Conservation (phyloP, 2,888 invertebrate genomes). For the Limnephilus auricula region DNA sequence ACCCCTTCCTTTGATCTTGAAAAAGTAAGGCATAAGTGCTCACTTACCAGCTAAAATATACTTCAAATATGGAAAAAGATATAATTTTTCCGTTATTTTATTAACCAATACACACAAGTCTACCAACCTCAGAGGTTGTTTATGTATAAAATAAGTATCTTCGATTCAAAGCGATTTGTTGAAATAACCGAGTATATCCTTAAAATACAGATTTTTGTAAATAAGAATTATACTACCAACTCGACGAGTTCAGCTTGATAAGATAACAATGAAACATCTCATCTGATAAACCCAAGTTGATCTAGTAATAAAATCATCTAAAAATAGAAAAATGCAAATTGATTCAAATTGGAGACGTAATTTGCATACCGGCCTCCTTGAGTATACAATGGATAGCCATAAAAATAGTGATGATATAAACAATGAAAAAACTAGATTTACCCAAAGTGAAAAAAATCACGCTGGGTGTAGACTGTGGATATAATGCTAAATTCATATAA, state of each 20-base stretch:
- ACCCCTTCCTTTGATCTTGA: no score
- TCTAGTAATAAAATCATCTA: not conserved
- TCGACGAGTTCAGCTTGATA: not conserved
- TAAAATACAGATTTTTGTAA: no score
- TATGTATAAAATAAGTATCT: no score
- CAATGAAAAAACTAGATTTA: not conserved
- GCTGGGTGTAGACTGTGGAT: not conserved
- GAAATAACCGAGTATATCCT: no score
- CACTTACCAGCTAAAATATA: no score
- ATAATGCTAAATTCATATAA: not conserved
- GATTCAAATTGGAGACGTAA: not conserved
- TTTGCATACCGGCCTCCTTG: not conserved
- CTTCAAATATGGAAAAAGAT: no score
- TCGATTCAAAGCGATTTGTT: no score
- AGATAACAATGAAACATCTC: not conserved
- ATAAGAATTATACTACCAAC: not conserved
- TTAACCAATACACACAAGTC: no score
- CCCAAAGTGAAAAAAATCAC: not conserved
- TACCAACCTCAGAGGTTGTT: no score
- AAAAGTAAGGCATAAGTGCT: no score
- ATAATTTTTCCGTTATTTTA: no score
- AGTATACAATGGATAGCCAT: not conserved
- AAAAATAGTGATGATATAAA: not conserved
- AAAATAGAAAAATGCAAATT: not conserved
- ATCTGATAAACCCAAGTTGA: not conserved